Conservation (phyloP, 1,140 invertebrate genomes). For the Pinna nobilis region DNA sequence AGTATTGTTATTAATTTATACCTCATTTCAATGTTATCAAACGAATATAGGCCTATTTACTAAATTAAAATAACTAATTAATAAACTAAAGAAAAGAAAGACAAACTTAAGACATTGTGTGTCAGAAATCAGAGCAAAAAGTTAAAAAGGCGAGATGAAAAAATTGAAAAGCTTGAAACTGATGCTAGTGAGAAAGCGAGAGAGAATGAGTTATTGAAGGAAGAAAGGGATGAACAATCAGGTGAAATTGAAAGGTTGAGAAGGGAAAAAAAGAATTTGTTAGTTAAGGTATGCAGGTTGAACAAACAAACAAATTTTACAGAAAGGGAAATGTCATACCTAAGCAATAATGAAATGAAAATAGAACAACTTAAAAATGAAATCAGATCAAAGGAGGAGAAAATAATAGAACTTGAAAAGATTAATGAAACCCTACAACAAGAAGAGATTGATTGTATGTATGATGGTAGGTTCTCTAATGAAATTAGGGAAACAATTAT, state of each 20-base stretch:
- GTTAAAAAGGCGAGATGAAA: slow-evolving; percentile 29
- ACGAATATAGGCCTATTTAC: no score
- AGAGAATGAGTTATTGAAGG: slow-evolving; percentile 5
- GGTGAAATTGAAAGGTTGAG: background rate
- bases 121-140: slow-evolving; percentile 33
- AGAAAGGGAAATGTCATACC: no score
- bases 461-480: slow-evolving; percentile 30
- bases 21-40: no score
- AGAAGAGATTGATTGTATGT: background rate
- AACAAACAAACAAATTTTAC: background rate
- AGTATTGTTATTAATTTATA: no score
- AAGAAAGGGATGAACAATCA: background rate
- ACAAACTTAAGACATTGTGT: no score
- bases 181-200: background rate
- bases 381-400: slow-evolving; percentile 1
- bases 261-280: slow-evolving; percentile 20
- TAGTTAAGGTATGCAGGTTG: slow-evolving; percentile 15
- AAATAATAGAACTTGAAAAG: slow-evolving; percentile 21
- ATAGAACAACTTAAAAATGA: slow-evolving; percentile 15
- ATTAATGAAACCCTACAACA: background rate
- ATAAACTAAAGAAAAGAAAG: no score
- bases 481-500: slow-evolving; percentile 29
- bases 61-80: no score
- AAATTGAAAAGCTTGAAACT: slow-evolving; percentile 1
- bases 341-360: background rate